Conservation (phyloP, 2,888 invertebrate genomes). For the Acanthacorydalis orientalis region DNA sequence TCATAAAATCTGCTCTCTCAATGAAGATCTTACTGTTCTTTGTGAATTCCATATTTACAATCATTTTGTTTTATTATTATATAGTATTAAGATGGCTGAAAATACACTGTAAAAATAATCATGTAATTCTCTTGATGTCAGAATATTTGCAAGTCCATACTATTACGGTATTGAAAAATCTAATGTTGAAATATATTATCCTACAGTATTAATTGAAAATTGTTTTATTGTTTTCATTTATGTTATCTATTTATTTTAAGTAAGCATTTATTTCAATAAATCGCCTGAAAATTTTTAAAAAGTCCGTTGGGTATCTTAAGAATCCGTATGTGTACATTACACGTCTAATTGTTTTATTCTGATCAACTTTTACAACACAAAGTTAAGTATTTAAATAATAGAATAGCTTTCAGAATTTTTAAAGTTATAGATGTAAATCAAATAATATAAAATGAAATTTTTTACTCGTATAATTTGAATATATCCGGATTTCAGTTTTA, state of each 20-base stretch:
- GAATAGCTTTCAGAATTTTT: no score
- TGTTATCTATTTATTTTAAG: not conserved
- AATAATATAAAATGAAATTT: no score
- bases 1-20: not conserved
- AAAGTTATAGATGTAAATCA: no score
- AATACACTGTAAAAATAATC: slow-evolving; percentile 6
- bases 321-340: no score
- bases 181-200: slow-evolving; percentile 7
- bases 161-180: slow-evolving; percentile 3
- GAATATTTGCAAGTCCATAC: slow-evolving; percentile 6
- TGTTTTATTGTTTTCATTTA: slow-evolving; percentile 1
- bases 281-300: no score
- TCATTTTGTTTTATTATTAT: not conserved
- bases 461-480: no score
- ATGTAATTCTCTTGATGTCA: slow-evolving; percentile 7
- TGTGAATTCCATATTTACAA: not conserved
- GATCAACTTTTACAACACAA: no score
- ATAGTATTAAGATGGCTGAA: slow-evolving; percentile 4
- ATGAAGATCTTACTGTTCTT: slow-evolving; percentile 1
- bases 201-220: slow-evolving; percentile 6
- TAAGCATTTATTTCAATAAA: not conserved
- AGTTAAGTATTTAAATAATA: no score
- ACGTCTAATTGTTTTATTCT: no score
- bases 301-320: no score
- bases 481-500: no score